These are phyloP conservation scores for Siniperca obscura DNA, from an alignment of 2,797 vertebrate genomes.

Conservation along the genomic window DNA sequence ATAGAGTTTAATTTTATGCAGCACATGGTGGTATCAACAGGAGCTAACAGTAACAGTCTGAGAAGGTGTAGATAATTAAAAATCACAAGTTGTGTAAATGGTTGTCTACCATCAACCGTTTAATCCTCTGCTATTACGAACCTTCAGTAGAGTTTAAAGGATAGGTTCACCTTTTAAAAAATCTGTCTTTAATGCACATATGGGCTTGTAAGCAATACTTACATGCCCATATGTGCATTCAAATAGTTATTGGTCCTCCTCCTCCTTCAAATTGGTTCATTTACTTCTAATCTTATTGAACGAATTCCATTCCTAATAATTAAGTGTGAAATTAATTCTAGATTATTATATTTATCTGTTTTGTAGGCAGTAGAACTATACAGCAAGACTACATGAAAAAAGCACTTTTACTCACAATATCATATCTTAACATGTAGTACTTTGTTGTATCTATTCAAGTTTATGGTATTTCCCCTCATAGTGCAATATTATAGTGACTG, in stretches of 20 bases:
- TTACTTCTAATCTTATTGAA: not conserved
- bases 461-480: conserved; percentile 21
- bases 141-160: not conserved
- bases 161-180: not conserved
- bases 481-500: conserved; percentile 32
- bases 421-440: not conserved
- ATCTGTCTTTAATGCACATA: too few relatives aligned
- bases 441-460: conserved; percentile 14
- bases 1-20: not conserved
- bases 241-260: too few relatives aligned
- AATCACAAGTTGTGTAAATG: not conserved
- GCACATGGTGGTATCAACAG: not conserved
- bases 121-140: not conserved
- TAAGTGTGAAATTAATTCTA: not conserved
- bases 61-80: not conserved
- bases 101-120: not conserved
- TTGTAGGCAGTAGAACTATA: not conserved
- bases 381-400: not conserved
- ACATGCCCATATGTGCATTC: not conserved
- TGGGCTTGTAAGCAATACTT: too few relatives aligned
- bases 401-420: not conserved
- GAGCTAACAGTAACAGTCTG: not conserved
- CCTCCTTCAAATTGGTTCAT: not conserved
- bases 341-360: not conserved
- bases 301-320: not conserved